Conservation (phyloP, 2,888 invertebrate species). For the Cylloceria caligata region DNA sequence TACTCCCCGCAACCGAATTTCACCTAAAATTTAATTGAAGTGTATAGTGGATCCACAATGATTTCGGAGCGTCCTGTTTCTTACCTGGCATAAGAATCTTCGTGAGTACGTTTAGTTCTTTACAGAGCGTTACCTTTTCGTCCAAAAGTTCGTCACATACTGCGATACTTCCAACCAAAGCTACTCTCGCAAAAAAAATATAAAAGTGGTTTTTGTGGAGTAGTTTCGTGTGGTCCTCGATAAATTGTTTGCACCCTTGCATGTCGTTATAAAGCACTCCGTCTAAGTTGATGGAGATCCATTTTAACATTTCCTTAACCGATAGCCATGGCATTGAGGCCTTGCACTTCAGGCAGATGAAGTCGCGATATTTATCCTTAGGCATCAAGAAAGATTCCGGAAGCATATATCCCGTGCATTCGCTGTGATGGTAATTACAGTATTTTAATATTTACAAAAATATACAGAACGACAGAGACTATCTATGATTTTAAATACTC, state of each 20-base stretch:
- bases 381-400: conserved; percentile 87
- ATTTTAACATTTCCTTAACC: conserved; percentile 88
- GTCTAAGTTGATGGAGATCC: conserved; percentile 88
- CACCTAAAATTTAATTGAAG: too few species aligned
- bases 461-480: not conserved
- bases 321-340: conserved; percentile 85
- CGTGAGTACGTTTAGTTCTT: conserved; percentile 87
- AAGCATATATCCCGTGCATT: conserved; percentile 87
- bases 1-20: too few species aligned
- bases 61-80: too few species aligned
- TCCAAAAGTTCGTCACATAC: conserved; percentile 87
- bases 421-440: conserved; percentile 79
- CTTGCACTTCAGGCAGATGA: conserved; percentile 88
- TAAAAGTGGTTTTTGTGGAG: conserved; percentile 91
- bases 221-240: conserved; percentile 87
- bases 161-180: conserved; percentile 90
- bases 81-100: conserved; percentile 89
- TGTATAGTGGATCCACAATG: too few species aligned
- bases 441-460: too few species aligned
- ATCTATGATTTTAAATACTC: conserved; percentile 84
- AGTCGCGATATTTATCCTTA: conserved; percentile 84
- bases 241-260: conserved; percentile 87
- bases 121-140: conserved; percentile 88
- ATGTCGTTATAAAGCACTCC: conserved; percentile 88
- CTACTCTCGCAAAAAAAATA: conserved; percentile 90